phyloP scores from a whole-genome alignment of 2,113 vertebrate species.

The Peucedramus taeniatus region DNA sequence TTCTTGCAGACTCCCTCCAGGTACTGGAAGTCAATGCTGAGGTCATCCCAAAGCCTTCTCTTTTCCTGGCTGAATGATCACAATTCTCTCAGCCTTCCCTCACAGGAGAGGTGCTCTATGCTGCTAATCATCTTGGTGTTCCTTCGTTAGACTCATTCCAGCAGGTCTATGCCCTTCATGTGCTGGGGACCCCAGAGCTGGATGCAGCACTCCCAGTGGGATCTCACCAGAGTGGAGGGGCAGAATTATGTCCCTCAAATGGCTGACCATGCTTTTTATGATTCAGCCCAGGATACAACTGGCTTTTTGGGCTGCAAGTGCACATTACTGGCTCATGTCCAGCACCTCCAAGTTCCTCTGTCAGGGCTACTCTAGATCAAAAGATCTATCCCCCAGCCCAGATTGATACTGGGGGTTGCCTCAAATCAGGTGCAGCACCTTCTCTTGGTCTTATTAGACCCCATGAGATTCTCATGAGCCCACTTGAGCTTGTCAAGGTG shows the following conservation, averaged over 20 bases:
- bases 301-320: neutral
- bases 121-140: neutral
- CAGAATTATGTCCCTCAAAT: neutral
- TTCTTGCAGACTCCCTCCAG: neutral
- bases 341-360: neutral
- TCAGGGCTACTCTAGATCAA: fast-evolving
- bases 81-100: neutral
- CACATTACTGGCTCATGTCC: neutral
- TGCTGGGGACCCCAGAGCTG: neutral
- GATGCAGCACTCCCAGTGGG: neutral
- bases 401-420: fast-evolving
- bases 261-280: neutral
- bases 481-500: neutral
- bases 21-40: neutral
- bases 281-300: neutral
- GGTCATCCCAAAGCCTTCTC: neutral
- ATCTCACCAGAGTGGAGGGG: neutral
- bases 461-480: neutral
- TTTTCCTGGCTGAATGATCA: neutral
- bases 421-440: neutral
- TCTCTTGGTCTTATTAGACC: neutral
- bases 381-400: neutral
- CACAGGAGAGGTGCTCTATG: neutral
- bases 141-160: neutral
- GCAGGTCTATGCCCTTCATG: neutral